Percentiles rank a stretch among this genome's conserved stretches.
These are phyloP conservation scores for Papilio aristodemus DNA, from an alignment of 1,140 invertebrate genomes.

Conservation along the genomic window DNA sequence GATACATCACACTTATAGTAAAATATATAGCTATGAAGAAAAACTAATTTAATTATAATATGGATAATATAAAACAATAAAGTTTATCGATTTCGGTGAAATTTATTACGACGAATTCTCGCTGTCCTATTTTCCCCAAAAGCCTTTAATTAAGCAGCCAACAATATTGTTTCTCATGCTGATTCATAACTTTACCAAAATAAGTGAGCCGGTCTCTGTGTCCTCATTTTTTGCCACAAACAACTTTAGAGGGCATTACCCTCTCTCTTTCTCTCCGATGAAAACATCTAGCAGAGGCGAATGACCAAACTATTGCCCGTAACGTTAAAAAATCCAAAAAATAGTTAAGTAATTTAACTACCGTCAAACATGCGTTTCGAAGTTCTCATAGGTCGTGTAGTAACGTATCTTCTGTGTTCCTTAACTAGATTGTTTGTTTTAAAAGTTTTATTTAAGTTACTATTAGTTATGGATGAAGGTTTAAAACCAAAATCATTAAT, in stretches of 20 bases:
- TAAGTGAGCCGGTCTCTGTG: conserved; percentile 72
- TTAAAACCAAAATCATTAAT: too few species aligned
- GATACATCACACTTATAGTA: too few species aligned
- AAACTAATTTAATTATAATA: too few species aligned
- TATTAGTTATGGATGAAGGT: too few species aligned
- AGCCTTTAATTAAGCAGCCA: conserved; percentile 48
- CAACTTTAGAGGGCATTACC: conserved; percentile 76
- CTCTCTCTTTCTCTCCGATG: conserved; percentile 66
- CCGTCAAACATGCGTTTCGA: conserved; percentile 20
- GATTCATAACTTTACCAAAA: conserved; percentile 74
- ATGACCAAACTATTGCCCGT: conserved; percentile 51
- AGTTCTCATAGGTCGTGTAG: conserved; percentile 2
- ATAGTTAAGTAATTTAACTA: conserved; percentile 30
- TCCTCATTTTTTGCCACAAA: conserved; percentile 79
- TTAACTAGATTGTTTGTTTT: not conserved
- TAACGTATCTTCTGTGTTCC: not conserved
- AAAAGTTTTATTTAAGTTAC: not conserved
- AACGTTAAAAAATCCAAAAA: conserved; percentile 26
- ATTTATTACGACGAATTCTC: not conserved
- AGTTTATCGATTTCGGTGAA: not conserved
- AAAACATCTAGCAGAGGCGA: conserved; percentile 67
- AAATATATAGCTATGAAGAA: too few species aligned
- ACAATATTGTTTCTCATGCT: conserved; percentile 69
- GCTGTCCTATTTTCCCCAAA: conserved; percentile 45
- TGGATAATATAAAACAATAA: not conserved